phyloP scores from a whole-genome alignment of 30 jellyfish, hydroid and myxozoan genomes.

The Aurelia sp. region DNA sequence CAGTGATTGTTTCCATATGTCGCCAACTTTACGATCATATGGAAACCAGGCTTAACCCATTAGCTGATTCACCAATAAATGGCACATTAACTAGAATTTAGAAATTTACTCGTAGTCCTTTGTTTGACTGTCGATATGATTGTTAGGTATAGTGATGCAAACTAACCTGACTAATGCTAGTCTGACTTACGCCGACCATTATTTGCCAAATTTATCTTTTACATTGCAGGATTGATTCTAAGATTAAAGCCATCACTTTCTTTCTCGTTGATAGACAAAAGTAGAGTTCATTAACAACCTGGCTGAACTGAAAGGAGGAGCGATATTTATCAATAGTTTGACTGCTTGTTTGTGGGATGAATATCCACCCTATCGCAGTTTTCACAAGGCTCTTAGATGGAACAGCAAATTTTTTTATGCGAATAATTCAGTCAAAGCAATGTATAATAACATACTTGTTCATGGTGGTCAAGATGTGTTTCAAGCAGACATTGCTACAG shows the following conservation, averaged over 20 bases:
- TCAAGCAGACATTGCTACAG: conserved; percentile 68
- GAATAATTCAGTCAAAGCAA: conserved; percentile 54
- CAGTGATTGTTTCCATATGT: no score
- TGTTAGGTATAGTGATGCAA: no score
- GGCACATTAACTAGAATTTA: no score
- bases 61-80: no score
- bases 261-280: conserved; percentile 34
- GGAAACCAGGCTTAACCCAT: no score
- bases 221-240: no score
- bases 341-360: conserved; percentile 88
- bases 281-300: conserved; percentile 64
- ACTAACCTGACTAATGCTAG: no score
- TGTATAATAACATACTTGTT: conserved; percentile 2
- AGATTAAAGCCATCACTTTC: neutral
- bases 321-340: conserved; percentile 79
- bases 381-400: conserved; percentile 73
- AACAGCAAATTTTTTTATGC: conserved; percentile 52
- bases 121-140: no score
- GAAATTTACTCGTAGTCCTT: no score
- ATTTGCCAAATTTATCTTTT: no score
- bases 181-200: no score
- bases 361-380: conserved; percentile 53
- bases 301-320: conserved; percentile 84
- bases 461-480: neutral
- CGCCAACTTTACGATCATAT: no score